Evolutionary conservation across 2,888 invertebrate genomes (phyloP), one percentile per base, ranked within the genome.

Genomic region (Polydesmus complanatus): DNA sequence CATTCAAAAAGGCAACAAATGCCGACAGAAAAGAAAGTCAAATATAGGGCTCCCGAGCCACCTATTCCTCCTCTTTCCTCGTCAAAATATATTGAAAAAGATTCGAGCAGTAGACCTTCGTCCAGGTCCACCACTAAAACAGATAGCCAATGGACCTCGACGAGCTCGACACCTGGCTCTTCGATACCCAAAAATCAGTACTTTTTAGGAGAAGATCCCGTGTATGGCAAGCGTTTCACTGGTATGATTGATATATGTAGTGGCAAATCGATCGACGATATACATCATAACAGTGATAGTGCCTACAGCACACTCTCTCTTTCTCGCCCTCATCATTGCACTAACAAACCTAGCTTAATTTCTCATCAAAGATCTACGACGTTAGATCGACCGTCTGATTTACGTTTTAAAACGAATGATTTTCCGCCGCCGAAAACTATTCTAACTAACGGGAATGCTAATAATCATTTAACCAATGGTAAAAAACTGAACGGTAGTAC

Each of bases 161-260:
- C 37, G 14, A 8, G 8, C 5, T 37, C 37, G 14, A 37, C 37
- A 8, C 14, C 14, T 5, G 14, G 48, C 11, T 50, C 49, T n/a
- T 49, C 22, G n/a, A 23, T 54, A 21, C 60, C 50, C 22, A 60
- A 60, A 56, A 55, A 56, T 49, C 60, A 60, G 26, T 60, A 60
- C 56, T 60, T 54, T 27, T 54, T 60, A 1, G 60, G 60, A 19
- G 60, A 60, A 56, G 60, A 60, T 21, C 55, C 60, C 0, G 60
- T 55, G 3, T 27, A 56, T 21, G 60, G 60, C 18, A 8, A 25
- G 14, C 60, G 60, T 18, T 60, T 56, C 27, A 56, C 56, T 1
- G 60, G 60, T 14, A 60, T 49, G 56, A 23, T 50, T 5, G 25
- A 2, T 19, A 14, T 26, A 49, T 19, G 58, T 11, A 21, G 27